These are phyloP conservation scores for Stegastes partitus DNA, from an alignment of 2,113 vertebrate species.

Conservation along the genomic window DNA sequence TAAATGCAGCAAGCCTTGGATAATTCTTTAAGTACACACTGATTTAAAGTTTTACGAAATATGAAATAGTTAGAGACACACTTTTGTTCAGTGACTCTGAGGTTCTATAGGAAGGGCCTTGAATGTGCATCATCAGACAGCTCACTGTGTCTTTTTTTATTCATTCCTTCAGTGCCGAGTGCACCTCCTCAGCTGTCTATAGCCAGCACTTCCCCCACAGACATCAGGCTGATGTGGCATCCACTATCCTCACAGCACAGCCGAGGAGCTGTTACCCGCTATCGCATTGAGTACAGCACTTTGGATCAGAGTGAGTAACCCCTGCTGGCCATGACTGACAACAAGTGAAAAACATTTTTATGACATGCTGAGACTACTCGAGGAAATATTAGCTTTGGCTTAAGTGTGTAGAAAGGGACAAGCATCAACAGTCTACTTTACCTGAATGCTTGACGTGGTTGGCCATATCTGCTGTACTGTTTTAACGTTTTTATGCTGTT, in stretches of 20 bases:
- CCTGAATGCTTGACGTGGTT: background rate
- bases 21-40: background rate
- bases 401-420: background rate
- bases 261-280: conserved; percentile 90
- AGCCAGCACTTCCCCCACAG: conserved; percentile 90
- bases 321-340: background rate
- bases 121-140: conserved; percentile 11
- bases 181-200: conserved; percentile 93
- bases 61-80: background rate
- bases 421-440: background rate
- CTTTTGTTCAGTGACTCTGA: background rate
- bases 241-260: conserved; percentile 90
- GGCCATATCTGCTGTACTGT: background rate
- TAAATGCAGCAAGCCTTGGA: background rate
- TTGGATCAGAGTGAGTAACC: conserved; percentile 90
- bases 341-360: background rate
- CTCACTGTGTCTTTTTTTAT: background rate
- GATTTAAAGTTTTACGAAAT: background rate
- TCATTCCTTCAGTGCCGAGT: conserved; percentile 87
- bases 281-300: conserved; percentile 93
- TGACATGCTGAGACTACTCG: background rate
- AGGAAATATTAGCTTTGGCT: background rate
- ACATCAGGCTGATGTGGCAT: conserved; percentile 93
- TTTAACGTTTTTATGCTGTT: background rate
- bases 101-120: background rate